Base-by-base conservation (phyloP, 2,797 vertebrate species). In the Microtus obscurus region DNA sequence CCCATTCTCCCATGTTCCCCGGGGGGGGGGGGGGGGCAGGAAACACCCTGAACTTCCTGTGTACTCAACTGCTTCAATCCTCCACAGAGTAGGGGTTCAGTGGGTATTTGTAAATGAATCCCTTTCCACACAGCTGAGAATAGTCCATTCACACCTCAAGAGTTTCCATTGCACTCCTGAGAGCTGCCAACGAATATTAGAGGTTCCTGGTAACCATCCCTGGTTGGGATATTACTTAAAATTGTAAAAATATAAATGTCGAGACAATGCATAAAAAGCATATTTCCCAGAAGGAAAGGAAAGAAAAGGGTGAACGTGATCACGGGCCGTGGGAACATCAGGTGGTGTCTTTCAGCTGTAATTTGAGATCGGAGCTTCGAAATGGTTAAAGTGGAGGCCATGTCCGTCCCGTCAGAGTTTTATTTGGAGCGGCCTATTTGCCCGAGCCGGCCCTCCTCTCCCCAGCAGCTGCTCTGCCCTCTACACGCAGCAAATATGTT, bases 401-500 rank as follows among this genome's bases (percentile, higher is more conserved):
- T 79, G 91, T 67, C 65, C 76, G 65, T 87, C 95, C 95, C 69
- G 53, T 91, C 93, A 63, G 21, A 37, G 71, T 90, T 95, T 97
- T 95, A 92, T 94, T 96, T 90, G 88, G 92, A 95, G 82, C 45
- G 45, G 86, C 92, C 81, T 91, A 71, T 97, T 96, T 94, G 93
- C 88, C 79, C 71, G 43, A 82, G 61, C 82, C 61, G 80, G 83
- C 69, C 88, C 91, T 94, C 93, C 95, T 88, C 93, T 95, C 89
- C 90, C 85, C 95, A 91, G 86, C 63, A 73, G 43, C 80, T 1
- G 6, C 40, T 65, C 83, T 19, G 37, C n/a, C 87, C 83, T 92
- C 29, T 56, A 76, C 86, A 95, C 85, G 87, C 90, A 95, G 81
- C 93, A 93, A 94, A 92, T 96, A 81, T 91, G 78, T 95, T 93